Evolutionary conservation across 2,888 invertebrate genomes (phyloP), one percentile per base, ranked within the genome.

Genomic region (Agonopterix heracliana): DNA sequence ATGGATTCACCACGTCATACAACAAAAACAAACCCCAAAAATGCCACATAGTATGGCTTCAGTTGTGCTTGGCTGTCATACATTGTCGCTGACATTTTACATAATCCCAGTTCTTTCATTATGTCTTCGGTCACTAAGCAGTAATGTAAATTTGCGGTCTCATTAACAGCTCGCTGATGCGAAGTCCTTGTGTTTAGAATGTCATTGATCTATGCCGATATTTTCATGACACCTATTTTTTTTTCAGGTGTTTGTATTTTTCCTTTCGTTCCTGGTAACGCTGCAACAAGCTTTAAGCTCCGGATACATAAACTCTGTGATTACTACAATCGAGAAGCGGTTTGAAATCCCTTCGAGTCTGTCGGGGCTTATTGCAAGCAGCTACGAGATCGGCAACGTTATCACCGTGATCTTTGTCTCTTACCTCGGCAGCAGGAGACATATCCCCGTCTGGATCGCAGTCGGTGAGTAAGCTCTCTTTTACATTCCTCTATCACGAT

Each of bases 401-500:
- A 95, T 97, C 73, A 96, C 98, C 38, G 97, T 98, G 67, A 96
- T 98, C 75, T 97, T 98, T 83, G 97, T 98, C 64, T 96, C 96
- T 73, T 98, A 98, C 79, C 92, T 98, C 69, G 98, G 98, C 59
- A 96, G 96, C 68, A 91, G 96, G 54, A 90, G 98, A 57, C 96
- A 97, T 80, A 97, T 97, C 76, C 97, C 97, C 47, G 95, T 95
- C 40, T 98, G 97, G 97, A 97, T 98, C 69, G 98, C 96, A 57
- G 94, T 95, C 56, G 97, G 96, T 92, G 81, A 90, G 90, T 60
- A 26, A 3, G 7, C 26, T 3, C 26, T 57, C 46, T 41, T 48
- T 44, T 26, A 17, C 26, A 13, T 43, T 12, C n/a, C 8, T 38
- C 38, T 9, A 9, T 1, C n/a, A n/a, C 38, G n/a, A 36, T 36